Percentiles rank a stretch among this genome's conserved stretches.
These are phyloP conservation scores for Apistogramma diplotaenia DNA, from an alignment of 2,113 vertebrate species.

Conservation along the genomic window DNA sequence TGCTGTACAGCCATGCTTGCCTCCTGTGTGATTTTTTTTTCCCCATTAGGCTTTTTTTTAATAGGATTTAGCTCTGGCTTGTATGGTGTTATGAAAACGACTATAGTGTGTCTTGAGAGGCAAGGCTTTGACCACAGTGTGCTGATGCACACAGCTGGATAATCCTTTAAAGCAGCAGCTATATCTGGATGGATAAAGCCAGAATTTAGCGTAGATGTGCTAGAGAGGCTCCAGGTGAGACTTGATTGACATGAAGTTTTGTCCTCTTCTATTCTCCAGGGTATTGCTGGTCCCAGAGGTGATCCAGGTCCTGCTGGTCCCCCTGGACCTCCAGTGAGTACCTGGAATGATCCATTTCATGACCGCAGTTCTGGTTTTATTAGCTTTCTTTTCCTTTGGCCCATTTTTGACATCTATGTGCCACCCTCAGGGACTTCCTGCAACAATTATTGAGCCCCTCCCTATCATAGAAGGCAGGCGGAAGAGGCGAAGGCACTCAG, in stretches of 20 bases:
- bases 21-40: constrained; percentile 58
- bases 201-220: constrained; percentile 34
- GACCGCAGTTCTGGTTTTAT: background rate
- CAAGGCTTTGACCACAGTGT: constrained; percentile 53
- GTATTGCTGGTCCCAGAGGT: constrained; percentile 78
- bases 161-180: constrained; percentile 62
- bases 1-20: constrained; percentile 23
- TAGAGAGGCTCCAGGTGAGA: constrained; percentile 41
- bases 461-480: constrained; percentile 70
- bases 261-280: constrained; percentile 66
- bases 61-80: constrained; percentile 64
- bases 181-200: constrained; percentile 49
- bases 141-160: constrained; percentile 67
- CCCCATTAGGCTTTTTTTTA: constrained; percentile 44
- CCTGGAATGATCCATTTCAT: background rate
- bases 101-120: constrained; percentile 55
- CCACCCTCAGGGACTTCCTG: constrained; percentile 78
- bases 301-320: constrained; percentile 79
- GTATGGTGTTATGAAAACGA: constrained; percentile 57
- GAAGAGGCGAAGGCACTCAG: constrained; percentile 69
- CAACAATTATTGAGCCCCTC: constrained; percentile 72
- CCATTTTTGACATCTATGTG: constrained; percentile 1
- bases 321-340: constrained; percentile 82
- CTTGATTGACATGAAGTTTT: constrained; percentile 42
- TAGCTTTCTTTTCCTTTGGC: background rate